Base-by-base conservation (phyloP, 1,140 invertebrate genomes). In the Apis dorsata region DNA sequence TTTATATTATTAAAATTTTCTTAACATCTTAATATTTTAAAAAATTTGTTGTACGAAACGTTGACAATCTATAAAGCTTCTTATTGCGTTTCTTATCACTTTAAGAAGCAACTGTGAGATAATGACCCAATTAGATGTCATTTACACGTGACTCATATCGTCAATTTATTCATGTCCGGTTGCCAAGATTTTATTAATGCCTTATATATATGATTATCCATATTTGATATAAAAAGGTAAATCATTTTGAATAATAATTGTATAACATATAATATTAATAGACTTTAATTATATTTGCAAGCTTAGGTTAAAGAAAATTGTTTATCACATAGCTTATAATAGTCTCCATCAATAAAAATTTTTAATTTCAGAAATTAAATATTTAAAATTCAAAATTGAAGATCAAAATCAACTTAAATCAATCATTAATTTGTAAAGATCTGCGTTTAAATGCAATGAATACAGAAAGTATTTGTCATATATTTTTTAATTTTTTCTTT, bases 71-170 rank as follows among this genome's bases (percentile, higher is more conserved):
- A 62, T 68, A 53, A 49, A 60, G 44, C 78, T 80, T 71, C 63
- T 80, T 81, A 84, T 84, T 81, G 81, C 81, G 76, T 62, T 76
- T 83, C 73, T 83, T 68, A 13, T 81, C 71, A 62, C 73, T 85
- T 82, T 78, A 88, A 88, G 86, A 84, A 88, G 83, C 75, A 65
- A 85, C 88, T 88, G 87, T 83, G 83, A 90, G 84, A 90, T 92
- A 91, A 92, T 91, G 87, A 90, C 86, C 90, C 89, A 92, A 91
- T 92, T 91, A 90, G 86, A 88, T 92, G 88, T 90, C 89, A 91
- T 92, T 92, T 91, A 90, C 88, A 90, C 89, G 84, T 89, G 90
- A 92, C 77, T 93, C 91, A 91, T 87, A 86, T 90, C 69, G 81
- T 81, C 88, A 87, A 92, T 90, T 91, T 89, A 84, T 88, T 85